Percentiles rank a stretch among this genome's conserved stretches.
Conservation (phyloP, 2,797 vertebrate genomes). For the Oceanodroma leucorhoa region DNA sequence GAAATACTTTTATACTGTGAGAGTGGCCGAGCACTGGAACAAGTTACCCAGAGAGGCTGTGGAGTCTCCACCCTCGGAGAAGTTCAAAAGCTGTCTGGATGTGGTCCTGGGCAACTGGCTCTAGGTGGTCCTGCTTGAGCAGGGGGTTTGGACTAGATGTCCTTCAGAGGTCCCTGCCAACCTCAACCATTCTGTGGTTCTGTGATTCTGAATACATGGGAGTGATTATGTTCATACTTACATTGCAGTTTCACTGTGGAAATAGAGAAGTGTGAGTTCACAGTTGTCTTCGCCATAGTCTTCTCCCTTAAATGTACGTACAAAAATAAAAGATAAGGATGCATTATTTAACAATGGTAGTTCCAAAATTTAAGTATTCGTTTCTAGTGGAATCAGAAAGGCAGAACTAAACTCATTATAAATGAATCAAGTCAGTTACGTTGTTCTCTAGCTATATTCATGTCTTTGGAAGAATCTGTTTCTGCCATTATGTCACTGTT, state of each 20-base stretch:
- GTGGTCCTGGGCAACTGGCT: not conserved
- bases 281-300: not conserved
- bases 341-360: not conserved
- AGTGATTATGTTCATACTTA: not conserved
- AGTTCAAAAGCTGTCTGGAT: not conserved
- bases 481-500: not conserved
- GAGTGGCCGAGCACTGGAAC: not conserved
- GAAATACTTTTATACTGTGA: not conserved
- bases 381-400: constrained; percentile 12
- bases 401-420: not conserved
- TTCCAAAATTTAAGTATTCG: constrained; percentile 2
- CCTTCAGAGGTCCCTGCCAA: not conserved
- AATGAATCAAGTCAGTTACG: constrained; percentile 3
- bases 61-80: not conserved
- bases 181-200: not conserved
- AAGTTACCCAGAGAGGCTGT: not conserved
- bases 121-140: not conserved
- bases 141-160: not conserved
- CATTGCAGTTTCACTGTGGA: not conserved
- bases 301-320: not conserved
- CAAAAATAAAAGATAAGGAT: not conserved
- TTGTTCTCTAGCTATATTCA: constrained; percentile 7
- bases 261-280: not conserved
- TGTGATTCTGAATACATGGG: not conserved
- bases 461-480: not conserved